Evolutionary conservation across 2,888 invertebrate genomes (phyloP).

Genomic region (Pristionchus japonicus): DNA sequence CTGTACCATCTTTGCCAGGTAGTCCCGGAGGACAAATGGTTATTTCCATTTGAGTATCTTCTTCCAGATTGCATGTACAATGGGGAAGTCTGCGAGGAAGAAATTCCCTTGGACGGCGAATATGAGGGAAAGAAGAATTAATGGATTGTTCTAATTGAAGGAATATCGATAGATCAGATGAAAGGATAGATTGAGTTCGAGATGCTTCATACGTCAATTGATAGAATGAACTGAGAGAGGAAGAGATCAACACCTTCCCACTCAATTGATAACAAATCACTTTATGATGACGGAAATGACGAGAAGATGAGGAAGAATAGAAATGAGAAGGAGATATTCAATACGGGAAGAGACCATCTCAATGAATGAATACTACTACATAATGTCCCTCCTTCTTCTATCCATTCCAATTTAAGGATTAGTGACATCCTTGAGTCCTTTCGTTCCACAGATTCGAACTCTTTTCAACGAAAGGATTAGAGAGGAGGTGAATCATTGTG

Average conservation of each 20-base stretch:
- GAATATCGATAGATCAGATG: neutral
- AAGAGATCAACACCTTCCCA: neutral
- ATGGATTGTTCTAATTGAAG: neutral
- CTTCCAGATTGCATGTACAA: neutral
- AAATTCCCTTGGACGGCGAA: neutral
- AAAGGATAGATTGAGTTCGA: neutral
- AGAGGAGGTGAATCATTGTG: too few species aligned
- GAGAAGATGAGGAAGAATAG: slow-evolving; percentile 13
- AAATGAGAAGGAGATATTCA: neutral
- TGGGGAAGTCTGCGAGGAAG: neutral
- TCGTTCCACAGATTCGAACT: neutral
- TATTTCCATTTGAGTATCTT: neutral
- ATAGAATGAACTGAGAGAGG: neutral
- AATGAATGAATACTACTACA: neutral
- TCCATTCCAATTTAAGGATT: neutral
- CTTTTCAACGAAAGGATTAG: neutral
- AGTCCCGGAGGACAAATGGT: neutral
- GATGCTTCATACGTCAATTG: neutral
- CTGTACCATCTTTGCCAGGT: slow-evolving; percentile 18
- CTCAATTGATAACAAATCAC: neutral
- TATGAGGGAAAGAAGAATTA: neutral
- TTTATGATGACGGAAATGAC: slow-evolving; percentile 20
- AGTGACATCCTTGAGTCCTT: neutral
- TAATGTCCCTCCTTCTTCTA: neutral
- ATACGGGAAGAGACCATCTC: neutral